Percentiles rank a stretch among this genome's conserved stretches.
phyloP scores from a whole-genome alignment of 2,797 vertebrate genomes.

The Bucorvus abyssinicus region DNA sequence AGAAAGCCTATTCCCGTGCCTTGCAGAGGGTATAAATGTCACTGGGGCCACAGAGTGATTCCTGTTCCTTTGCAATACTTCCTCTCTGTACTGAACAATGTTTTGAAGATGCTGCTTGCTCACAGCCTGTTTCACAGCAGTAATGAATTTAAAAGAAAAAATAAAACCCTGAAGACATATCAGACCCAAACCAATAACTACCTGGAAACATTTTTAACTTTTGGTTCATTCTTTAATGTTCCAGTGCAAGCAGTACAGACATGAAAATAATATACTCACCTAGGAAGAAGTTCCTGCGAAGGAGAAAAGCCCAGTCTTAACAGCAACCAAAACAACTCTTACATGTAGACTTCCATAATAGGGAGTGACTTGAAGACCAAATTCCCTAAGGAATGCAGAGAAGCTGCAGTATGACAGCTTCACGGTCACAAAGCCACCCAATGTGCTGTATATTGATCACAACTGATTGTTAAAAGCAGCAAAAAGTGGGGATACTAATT shows the following conservation, averaged over 20 bases:
- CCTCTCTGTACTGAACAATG: neutral
- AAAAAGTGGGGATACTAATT: neutral
- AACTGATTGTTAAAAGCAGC: neutral
- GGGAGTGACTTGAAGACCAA: neutral
- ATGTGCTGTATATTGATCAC: neutral
- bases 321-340: neutral
- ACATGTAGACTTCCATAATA: neutral
- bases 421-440: neutral
- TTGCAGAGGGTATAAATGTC: accelerated
- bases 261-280: neutral
- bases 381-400: neutral
- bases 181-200: neutral
- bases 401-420: neutral
- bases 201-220: neutral
- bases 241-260: neutral
- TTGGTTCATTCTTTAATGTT: neutral
- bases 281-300: neutral
- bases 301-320: neutral
- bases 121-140: neutral
- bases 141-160: neutral
- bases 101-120: neutral
- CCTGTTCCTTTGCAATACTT: neutral
- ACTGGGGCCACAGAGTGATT: neutral
- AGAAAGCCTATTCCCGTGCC: neutral
- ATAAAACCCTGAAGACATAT: neutral